A percentile compares a stretch with the other conserved stretches of the same genome.
phyloP scores from a whole-genome alignment of 2,113 vertebrate species.

The Campylomormyrus numenius region DNA sequence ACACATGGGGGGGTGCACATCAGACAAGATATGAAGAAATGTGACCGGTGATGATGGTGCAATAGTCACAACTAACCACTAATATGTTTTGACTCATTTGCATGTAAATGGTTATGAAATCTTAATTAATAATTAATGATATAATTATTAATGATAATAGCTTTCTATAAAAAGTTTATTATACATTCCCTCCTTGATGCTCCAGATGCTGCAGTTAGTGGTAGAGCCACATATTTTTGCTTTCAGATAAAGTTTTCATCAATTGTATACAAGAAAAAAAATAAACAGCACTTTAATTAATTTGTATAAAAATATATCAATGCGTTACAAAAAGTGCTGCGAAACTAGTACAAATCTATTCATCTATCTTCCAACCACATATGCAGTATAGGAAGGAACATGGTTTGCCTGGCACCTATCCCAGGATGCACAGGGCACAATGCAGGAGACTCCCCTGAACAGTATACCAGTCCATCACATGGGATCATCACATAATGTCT shows the following conservation, averaged over 20 bases:
- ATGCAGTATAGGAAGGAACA: background rate
- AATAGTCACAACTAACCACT: background rate
- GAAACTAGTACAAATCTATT: background rate
- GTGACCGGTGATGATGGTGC: background rate
- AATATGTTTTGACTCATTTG: background rate
- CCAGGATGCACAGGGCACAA: background rate
- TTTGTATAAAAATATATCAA: background rate
- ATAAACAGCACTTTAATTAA: background rate
- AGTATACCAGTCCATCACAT: background rate
- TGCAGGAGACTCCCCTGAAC: background rate
- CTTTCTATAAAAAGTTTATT: background rate
- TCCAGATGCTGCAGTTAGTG: background rate
- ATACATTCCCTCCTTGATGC: background rate
- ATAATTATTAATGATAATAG: background rate
- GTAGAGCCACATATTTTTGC: background rate
- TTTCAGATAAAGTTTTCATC: background rate
- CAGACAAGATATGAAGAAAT: background rate
- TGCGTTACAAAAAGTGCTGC: background rate
- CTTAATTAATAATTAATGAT: background rate
- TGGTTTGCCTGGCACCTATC: background rate
- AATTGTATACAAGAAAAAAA: background rate
- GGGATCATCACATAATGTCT: background rate
- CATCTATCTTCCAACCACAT: background rate
- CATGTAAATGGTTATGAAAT: background rate
- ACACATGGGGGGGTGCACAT: background rate